Evolutionary conservation across 2,797 vertebrate genomes (phyloP).

Genomic region (Anguilla marmorata): DNA sequence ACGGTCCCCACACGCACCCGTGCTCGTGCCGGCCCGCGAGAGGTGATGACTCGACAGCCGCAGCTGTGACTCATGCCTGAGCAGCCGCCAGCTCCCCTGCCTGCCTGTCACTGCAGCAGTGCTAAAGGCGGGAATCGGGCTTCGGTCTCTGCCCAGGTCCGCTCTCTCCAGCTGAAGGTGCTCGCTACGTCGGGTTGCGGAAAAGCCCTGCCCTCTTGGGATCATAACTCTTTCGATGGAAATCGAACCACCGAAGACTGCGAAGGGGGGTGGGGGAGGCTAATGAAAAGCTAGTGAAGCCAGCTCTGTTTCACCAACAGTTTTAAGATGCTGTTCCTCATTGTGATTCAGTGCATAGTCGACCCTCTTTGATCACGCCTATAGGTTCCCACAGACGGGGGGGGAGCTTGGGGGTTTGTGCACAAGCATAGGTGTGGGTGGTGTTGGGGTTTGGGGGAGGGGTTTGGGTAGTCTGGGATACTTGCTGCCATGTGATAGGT

Average conservation of each 20-base stretch:
- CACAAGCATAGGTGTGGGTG: neutral
- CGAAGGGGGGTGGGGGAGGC: neutral
- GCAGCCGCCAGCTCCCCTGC: neutral
- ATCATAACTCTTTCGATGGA: neutral
- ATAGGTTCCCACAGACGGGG: neutral
- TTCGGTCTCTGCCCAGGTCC: neutral
- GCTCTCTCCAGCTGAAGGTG: neutral
- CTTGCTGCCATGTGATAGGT: neutral
- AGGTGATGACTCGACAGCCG: constrained; percentile 7
- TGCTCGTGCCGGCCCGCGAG: neutral
- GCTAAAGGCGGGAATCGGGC: neutral
- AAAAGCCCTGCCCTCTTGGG: neutral
- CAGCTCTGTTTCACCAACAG: neutral
- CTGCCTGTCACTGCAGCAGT: neutral
- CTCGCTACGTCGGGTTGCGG: neutral
- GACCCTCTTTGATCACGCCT: constrained; percentile 5
- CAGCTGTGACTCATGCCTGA: constrained; percentile 4
- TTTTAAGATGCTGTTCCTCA: neutral
- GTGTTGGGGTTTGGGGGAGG: neutral
- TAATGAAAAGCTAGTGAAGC: neutral
- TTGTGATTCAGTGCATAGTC: neutral
- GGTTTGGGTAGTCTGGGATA: neutral
- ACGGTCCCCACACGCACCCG: neutral
- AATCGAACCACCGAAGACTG: neutral
- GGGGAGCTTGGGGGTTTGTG: neutral